Evolutionary conservation across 2,113 vertebrate species (phyloP).

Genomic region (Heloderma charlesbogerti): DNA sequence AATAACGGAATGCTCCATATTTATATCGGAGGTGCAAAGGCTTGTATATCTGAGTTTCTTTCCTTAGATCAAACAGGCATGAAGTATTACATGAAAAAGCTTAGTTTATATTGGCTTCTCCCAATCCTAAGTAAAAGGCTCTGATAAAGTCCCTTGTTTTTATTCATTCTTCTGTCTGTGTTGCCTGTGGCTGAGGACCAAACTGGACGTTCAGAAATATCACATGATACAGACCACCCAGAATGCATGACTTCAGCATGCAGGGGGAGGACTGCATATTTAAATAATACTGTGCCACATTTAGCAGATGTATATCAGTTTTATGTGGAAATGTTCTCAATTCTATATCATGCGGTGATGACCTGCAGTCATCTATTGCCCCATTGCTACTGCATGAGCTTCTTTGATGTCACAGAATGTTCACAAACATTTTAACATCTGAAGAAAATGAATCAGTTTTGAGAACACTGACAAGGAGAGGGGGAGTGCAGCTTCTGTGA

Average conservation of each 20-base stretch:
- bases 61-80: conserved; percentile 2
- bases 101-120: neutral
- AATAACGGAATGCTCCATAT: neutral
- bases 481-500: no score
- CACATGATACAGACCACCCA: neutral
- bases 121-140: neutral
- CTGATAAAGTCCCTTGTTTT: neutral
- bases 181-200: neutral
- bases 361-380: neutral
- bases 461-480: neutral
- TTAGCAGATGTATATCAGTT: neutral
- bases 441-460: neutral
- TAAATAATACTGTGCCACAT: neutral
- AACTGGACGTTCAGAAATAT: neutral
- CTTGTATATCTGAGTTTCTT: neutral
- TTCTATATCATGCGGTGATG: neutral
- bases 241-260: neutral
- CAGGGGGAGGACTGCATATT: neutral
- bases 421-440: neutral
- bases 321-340: neutral
- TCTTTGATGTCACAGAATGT: neutral
- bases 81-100: neutral
- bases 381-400: neutral
- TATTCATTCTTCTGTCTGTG: neutral
- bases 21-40: neutral